phyloP scores from a whole-genome alignment of 2,888 invertebrate species.

The Macrostomum cliftonense region DNA sequence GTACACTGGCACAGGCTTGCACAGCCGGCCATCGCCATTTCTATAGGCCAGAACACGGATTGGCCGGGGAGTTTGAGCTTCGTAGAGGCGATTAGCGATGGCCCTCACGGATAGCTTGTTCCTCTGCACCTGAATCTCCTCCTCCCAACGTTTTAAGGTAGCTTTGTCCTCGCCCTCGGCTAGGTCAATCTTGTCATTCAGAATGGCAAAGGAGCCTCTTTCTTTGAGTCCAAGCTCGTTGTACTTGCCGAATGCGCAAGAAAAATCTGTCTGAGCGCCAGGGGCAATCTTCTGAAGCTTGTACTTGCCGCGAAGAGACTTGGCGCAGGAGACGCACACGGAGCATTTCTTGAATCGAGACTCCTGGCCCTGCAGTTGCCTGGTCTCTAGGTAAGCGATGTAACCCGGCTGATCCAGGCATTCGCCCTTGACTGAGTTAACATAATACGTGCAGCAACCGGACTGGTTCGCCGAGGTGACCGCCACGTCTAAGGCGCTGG shows the following conservation, averaged over 20 bases:
- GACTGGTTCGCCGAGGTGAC: not conserved
- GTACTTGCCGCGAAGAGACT: conserved; percentile 31
- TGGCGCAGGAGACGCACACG: conserved; percentile 34
- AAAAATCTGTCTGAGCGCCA: conserved; percentile 20
- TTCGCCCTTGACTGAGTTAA: no score
- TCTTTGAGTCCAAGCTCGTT: conserved; percentile 23
- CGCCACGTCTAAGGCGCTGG: not conserved
- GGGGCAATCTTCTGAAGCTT: conserved; percentile 23
- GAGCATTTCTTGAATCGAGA: conserved; percentile 11
- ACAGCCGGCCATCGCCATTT: conserved; percentile 32
- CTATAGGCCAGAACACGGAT: conserved; percentile 32
- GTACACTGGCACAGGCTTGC: conserved; percentile 27
- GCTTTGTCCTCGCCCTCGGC: conserved; percentile 30
- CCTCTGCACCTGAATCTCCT: conserved; percentile 20
- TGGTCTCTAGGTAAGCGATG: conserved; percentile 18
- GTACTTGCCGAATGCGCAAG: conserved; percentile 35
- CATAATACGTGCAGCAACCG: no score
- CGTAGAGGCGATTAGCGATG: conserved; percentile 29
- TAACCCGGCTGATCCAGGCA: conserved; percentile 19
- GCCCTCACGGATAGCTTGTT: conserved; percentile 21
- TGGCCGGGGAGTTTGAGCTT: conserved; percentile 24
- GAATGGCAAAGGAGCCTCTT: conserved; percentile 30
- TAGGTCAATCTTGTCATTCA: conserved; percentile 36
- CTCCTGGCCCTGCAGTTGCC: not conserved
- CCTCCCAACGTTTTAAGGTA: conserved; percentile 27